phyloP scores from a whole-genome alignment of 2,888 invertebrate species.

The Acanthococcus lagerstroemiae region DNA sequence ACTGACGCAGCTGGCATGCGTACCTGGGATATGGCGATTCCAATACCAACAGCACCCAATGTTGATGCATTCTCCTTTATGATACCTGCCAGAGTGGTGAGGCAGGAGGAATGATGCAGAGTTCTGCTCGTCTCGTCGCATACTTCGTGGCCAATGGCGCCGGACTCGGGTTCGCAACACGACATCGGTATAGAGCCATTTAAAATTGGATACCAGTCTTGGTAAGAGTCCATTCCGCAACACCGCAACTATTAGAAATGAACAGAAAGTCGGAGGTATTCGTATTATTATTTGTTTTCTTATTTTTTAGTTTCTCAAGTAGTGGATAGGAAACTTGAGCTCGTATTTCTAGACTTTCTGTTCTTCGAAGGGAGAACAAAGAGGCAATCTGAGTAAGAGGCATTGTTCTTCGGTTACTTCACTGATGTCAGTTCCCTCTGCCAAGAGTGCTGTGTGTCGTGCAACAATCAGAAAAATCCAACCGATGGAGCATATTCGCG shows the following conservation, averaged over 20 bases:
- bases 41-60: slow-evolving; percentile 34
- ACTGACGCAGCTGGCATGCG: too few relatives aligned
- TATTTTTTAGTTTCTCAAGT: too few relatives aligned
- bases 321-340: too few relatives aligned
- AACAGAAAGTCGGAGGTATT: background rate
- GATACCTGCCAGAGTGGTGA: slow-evolving; percentile 30
- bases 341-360: too few relatives aligned
- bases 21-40: slow-evolving; percentile 36
- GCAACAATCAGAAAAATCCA: too few relatives aligned
- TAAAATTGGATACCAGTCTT: slow-evolving; percentile 34
- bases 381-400: too few relatives aligned
- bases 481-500: too few relatives aligned
- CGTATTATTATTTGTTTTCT: too few relatives aligned
- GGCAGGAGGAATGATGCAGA: slow-evolving; percentile 33
- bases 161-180: slow-evolving; percentile 34
- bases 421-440: too few relatives aligned
- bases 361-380: too few relatives aligned
- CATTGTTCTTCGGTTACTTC: too few relatives aligned
- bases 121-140: slow-evolving; percentile 31
- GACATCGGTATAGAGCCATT: slow-evolving; percentile 35
- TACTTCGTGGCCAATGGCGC: slow-evolving; percentile 32
- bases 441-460: too few relatives aligned
- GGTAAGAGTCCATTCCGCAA: slow-evolving; percentile 34
- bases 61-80: slow-evolving; percentile 34
- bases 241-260: slow-evolving; percentile 33